Base-by-base conservation (phyloP, 2,113 vertebrate genomes). In the Gallinago undulata region DNA sequence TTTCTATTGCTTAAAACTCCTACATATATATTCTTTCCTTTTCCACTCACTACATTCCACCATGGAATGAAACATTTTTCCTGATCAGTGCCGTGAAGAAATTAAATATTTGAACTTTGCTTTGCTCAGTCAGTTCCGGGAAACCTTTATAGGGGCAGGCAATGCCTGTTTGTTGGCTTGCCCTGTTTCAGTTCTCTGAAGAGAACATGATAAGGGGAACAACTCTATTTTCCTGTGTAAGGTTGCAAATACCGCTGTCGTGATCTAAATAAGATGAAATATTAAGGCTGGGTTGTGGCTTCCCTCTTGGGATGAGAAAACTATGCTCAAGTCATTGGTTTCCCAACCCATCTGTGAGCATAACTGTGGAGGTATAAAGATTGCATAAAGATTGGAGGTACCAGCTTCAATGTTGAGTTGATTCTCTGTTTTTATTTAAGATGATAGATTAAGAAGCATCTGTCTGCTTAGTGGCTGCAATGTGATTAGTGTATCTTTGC, bases 71-170 rank as follows among this genome's bases (percentile, higher is more conserved):
- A 87, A 31, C 1, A 1, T 15, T 82, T 92, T 89, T 57, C 69
- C 83, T 88, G 64, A 78, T 85, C 37, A 31, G 33, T 78, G 43
- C 23, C 73, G 84, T 50, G 13, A 91, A 86, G 70, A 93, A 89
- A 66, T 55, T 66, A 94, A 95, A 84, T 93, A 89, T 91, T 96
- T 96, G 88, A 90, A 19, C 68, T 93, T 76, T 8, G 7, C 13
- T 92, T 95, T 94, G 81, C 45, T 70, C n/a, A 50, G 30, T 81
- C 68, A 63, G 10, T 97, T 97, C 94, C 81, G 88, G 94, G 93
- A 96, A 95, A 60, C 82, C 68, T 94, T 35, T 64, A 30, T 28
- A 72, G 70, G 11, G 21, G 9, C 39, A 68, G 77, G 74, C 70
- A 73, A 33, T 75, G 67, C 41, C 55, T 93, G 59, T 79, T 70